Evolutionary conservation across 2,113 vertebrate species (phyloP), one percentile per base, ranked within the genome.

Genomic region (Xiphophorus hellerii): DNA sequence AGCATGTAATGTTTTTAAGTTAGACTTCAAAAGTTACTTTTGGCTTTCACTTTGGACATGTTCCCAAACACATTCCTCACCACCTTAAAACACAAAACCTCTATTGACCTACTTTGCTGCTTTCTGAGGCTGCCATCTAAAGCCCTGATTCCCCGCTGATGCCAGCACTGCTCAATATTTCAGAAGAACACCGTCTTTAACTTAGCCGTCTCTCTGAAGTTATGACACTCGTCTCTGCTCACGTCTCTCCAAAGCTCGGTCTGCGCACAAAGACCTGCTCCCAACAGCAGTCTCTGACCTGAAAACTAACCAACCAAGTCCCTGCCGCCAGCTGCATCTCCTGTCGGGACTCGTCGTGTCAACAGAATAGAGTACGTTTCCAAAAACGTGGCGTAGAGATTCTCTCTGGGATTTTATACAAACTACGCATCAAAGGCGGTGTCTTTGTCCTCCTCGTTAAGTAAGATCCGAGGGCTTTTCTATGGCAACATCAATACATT

Each of bases 161-260:
- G 77, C 73, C 68, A 29, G 63, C 15, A 7, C 74, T 81, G 64
- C 73, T 89, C 37, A 89, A 89, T 90, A 90, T 90, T 89, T 90
- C 48, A 89, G 68, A 14, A 27, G 81, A 84, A 81, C 81, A 78
- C 74, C 2, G 73, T 74, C 73, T 84, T 78, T 78, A 80, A 79
- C 76, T 58, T 51, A 3, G 67, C 69, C 66, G 76, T 58, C 81
- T 82, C 69, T 75, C 69, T 75, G 31, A 74, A 71, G 66, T 67
- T 27, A 71, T 73, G 65, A 28, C 77, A 69, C 65, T 71, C 70
- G 27, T 15, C 48, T 73, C 75, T 31, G 71, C 35, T 68, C 75
- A 72, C 77, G 74, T 75, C 58, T 69, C 31, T 71, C 80, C 70
- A 20, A 51, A 80, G 66, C 33, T 42, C 66, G 73, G 35, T 31